Conservation (phyloP, 2,113 vertebrate species). For the Chaenogobius annularis region DNA sequence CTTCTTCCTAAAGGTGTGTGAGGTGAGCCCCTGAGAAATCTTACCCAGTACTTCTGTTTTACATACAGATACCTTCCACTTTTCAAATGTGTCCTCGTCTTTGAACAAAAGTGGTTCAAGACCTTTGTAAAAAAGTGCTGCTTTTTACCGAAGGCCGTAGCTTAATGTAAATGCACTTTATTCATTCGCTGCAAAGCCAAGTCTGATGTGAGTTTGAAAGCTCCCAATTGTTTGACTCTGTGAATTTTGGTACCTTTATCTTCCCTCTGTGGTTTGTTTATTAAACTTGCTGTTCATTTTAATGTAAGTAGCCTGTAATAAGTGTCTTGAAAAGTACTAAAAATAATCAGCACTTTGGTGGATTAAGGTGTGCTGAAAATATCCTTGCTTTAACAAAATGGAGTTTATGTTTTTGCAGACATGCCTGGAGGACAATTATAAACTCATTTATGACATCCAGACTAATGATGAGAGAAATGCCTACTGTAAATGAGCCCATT, state of each 20-base stretch:
- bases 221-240: background rate
- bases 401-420: constrained; percentile 13
- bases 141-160: background rate
- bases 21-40: background rate
- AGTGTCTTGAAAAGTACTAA: background rate
- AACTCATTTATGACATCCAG: constrained; percentile 45
- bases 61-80: background rate
- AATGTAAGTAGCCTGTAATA: background rate
- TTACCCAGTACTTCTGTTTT: background rate
- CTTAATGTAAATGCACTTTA: constrained; percentile 5
- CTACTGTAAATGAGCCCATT: constrained; percentile 48
- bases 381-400: background rate
- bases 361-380: background rate
- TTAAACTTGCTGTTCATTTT: background rate
- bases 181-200: background rate
- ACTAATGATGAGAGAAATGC: constrained; percentile 48
- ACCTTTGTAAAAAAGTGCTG: background rate
- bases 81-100: background rate
- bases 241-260: background rate
- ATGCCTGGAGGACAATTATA: constrained; percentile 27
- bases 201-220: background rate
- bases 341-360: background rate
- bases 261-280: background rate
- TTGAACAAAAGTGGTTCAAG: constrained; percentile 1
- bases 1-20: background rate